Base-by-base conservation (phyloP, 2,113 vertebrate species). In the Leucopsar rothschildi region DNA sequence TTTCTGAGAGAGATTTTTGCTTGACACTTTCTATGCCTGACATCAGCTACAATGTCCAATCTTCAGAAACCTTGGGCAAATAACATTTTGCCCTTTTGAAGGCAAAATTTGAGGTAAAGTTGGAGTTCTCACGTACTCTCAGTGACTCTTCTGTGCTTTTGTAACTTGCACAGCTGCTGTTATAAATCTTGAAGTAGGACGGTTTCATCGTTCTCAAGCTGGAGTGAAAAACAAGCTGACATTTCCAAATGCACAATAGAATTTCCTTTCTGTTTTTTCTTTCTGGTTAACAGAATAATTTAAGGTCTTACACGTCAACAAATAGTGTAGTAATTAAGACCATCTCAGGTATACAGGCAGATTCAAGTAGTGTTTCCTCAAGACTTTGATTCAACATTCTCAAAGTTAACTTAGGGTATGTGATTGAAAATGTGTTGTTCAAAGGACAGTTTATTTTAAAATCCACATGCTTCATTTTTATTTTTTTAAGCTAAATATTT, bases 151-250 rank as follows among this genome's bases (percentile, higher is more conserved):
- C 11, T 53, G 66, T 69, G 70, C 70, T 95, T 95, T 95, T 25
- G 24, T 91, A 90, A 92, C 78, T 69, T 5, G 1, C 27, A 19
- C 53, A 95, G 91, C 63, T 92, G 89, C 31, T 85, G 70, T 63
- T 72, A 55, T 82, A 92, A 95, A 97, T 92, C 91, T 73, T 69
- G 35, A 72, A 85, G n/a, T 10, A 33, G 49, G 28, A 61, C 61
- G 17, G 23, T 82, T 92, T 80, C 93, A 59, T 68, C 0, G 0
- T 89, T 77, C 65, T 66, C 45, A 64, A 83, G 47, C 33, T 37
- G 42, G 45, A 89, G 25, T 59, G 87, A 76, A 92, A 93, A 95
- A 72, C 78, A 95, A 92, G 50, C 21, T 97, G 94, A 72, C 89
- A 89, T 95, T 95, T 95, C 16, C 45, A 87, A 79, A 82, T 21